Evolutionary conservation across 2,113 vertebrate genomes (phyloP), one percentile per base, ranked within the genome.

Genomic region (Percina caprodes): DNA sequence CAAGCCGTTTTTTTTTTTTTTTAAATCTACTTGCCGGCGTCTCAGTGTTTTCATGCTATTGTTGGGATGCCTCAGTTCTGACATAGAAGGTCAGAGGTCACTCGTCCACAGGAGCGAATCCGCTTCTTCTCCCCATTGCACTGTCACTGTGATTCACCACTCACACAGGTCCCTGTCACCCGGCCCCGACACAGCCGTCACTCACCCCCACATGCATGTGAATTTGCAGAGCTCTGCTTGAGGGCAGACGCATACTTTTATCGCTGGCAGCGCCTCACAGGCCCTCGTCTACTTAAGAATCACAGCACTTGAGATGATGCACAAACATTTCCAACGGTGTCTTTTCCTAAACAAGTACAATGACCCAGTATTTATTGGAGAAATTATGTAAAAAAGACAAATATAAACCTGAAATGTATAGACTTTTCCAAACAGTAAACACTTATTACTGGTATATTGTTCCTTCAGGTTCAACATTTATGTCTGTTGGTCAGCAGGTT

Each of bases 101-200:
- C 69, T 70, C 42, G 54, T 92, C 80, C 91, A 89, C 84, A 74
- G 91, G 86, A 91, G 83, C 79, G 81, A 39, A 86, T 69, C 60
- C 49, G n/a, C 82, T 87, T 80, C 80, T 78, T 88, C 79, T 85
- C 70, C 75, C 77, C 74, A 48, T 59, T 52, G 82, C 90, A 59
- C 67, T 91, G 92, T 94, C 94, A 93, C 79, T 79, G 70, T 70
- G 83, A 92, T 93, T 94, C 91, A 80, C 86, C 90, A 76, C 88
- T 92, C 91, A 80, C 84, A 69, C 60, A 14, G 72, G 87, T 82
- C 77, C 65, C 86, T 93, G 92, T 94, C 92, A 84, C 86, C 79
- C 33, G 77, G 77, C 51, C 65, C 86, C 63, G 84, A 86, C 90
- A 83, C 91, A 90, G 88, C 93, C 75, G 92, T 93, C 94, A 94